Conservation (phyloP, 1,140 invertebrate genomes). For the Cydia amplana region DNA sequence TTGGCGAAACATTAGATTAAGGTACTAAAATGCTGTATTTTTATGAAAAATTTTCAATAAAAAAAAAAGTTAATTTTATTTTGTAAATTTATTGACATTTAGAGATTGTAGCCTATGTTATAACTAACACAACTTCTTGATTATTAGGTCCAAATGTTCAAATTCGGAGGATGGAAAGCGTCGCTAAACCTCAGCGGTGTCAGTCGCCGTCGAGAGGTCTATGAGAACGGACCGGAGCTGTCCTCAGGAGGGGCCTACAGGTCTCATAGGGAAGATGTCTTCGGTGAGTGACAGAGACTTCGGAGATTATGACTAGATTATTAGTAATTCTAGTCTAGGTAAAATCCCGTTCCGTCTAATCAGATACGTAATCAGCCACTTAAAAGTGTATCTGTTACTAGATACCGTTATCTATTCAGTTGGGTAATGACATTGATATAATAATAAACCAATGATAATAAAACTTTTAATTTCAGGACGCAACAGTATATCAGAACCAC, state of each 20-base stretch:
- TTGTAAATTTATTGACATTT: no score
- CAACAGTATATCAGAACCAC: conserved; percentile 39
- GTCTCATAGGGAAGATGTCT: conserved; percentile 56
- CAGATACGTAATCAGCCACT: neutral
- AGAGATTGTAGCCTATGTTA: no score
- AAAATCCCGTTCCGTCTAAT: neutral
- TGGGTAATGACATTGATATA: conserved; percentile 3
- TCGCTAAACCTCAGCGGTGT: conserved; percentile 58
- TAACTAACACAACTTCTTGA: no score
- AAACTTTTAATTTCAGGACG: conserved; percentile 46
- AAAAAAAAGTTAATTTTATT: no score
- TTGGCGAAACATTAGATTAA: no score
- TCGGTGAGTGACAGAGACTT: conserved; percentile 47
- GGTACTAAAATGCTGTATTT: no score
- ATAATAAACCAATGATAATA: conserved; percentile 6
- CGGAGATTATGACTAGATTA: neutral
- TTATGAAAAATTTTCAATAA: no score
- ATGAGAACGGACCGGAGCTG: conserved; percentile 44
- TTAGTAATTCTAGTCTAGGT: neutral
- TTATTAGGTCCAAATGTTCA: conserved; percentile 54
- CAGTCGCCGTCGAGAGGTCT: conserved; percentile 46
- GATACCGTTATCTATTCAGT: neutral
- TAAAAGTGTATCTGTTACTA: neutral
- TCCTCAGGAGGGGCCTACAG: conserved; percentile 65
- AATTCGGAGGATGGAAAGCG: conserved; percentile 72